These are phyloP conservation scores for Asarcornis scutulata DNA, from an alignment of 2,113 vertebrate species.

Conservation along the genomic window DNA sequence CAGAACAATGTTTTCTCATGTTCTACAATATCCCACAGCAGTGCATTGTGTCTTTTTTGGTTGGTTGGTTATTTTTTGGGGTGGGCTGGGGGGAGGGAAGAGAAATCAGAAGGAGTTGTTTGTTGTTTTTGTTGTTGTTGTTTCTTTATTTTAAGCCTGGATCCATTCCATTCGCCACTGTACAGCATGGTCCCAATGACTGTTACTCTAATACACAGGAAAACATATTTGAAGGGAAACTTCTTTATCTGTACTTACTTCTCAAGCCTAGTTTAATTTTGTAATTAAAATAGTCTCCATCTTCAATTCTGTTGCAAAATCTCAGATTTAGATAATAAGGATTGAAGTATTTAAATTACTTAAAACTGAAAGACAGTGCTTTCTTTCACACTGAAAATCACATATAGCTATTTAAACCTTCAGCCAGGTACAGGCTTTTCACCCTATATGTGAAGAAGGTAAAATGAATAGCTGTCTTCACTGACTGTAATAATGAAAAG, in stretches of 20 bases:
- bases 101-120: not conserved
- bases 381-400: not conserved
- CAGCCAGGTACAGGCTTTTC: not conserved
- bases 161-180: not conserved
- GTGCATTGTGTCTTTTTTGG: not conserved
- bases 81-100: rapidly evolving
- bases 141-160: not conserved
- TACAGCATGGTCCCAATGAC: not conserved
- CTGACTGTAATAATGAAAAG: not conserved
- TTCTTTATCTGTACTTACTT: not conserved
- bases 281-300: not conserved
- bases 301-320: not conserved
- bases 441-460: not conserved
- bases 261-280: not conserved
- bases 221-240: not conserved
- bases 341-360: not conserved
- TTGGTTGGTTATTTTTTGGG: not conserved
- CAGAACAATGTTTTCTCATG: not conserved
- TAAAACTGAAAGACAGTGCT: not conserved
- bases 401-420: not conserved
- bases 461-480: not conserved
- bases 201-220: not conserved
- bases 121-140: too few species aligned
- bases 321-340: not conserved
- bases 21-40: not conserved